Conservation (phyloP, 2,888 invertebrate species). For the Melinaea menophilus region DNA sequence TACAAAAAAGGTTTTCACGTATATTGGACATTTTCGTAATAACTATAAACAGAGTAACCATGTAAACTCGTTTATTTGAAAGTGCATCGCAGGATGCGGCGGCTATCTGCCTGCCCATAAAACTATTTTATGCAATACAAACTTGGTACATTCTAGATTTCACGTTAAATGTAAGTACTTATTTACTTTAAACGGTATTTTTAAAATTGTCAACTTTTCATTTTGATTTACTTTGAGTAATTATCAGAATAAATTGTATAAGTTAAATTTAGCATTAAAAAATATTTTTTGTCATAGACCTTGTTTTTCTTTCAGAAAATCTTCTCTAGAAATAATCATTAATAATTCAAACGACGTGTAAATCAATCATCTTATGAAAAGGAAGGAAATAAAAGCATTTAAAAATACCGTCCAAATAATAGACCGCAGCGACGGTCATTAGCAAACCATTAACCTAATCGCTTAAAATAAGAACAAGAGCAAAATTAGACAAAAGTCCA, state of each 20-base stretch:
- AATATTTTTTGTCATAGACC: not conserved
- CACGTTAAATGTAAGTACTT: conserved; percentile 8
- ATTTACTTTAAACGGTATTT: not conserved
- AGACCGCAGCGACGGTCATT: conserved; percentile 25
- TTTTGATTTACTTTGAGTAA: not conserved
- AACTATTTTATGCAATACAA: conserved; percentile 42
- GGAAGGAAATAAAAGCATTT: conserved; percentile 3
- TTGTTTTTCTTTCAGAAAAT: not conserved
- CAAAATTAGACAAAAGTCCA: conserved; percentile 14
- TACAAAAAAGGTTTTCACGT: too few relatives aligned
- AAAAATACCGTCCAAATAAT: conserved; percentile 19
- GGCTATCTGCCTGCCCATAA: conserved; percentile 43
- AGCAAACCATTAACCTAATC: conserved; percentile 29
- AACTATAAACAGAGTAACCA: not conserved
- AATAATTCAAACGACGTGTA: conserved; percentile 5
- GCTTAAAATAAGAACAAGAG: conserved; percentile 8
- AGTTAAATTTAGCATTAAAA: not conserved
- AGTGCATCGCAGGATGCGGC: conserved; percentile 52
- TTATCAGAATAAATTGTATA: not conserved
- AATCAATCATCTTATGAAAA: conserved; percentile 3
- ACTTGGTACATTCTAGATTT: conserved; percentile 20
- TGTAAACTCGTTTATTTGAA: conserved; percentile 46
- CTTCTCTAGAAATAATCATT: not conserved
- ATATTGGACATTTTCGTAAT: not conserved
- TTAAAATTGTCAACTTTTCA: not conserved